phyloP scores from a whole-genome alignment of 2,797 vertebrate genomes.

The Catamblyrhynchus diadema region DNA sequence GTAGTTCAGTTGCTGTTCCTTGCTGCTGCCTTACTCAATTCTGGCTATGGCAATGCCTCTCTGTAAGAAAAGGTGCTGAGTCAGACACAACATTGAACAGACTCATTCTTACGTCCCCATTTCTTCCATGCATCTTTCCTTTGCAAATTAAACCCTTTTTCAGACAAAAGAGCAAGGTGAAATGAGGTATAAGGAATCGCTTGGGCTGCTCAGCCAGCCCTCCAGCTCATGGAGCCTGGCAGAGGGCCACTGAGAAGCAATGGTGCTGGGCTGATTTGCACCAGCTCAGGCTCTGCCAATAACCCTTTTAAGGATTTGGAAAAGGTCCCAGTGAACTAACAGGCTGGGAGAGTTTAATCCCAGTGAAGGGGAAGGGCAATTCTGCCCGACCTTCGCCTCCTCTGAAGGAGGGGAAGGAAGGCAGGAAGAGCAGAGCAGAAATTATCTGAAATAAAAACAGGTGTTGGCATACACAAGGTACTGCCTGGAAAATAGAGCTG shows the following conservation, averaged over 20 bases:
- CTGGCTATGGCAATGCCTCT: background rate
- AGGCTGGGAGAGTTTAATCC: conserved; percentile 4
- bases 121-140: background rate
- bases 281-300: conserved; percentile 16
- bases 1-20: background rate
- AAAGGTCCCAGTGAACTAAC: background rate
- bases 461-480: background rate
- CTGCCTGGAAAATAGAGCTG: background rate
- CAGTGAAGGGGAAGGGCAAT: background rate
- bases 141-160: background rate
- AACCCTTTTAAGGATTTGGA: conserved; percentile 56
- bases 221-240: background rate
- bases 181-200: background rate
- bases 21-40: background rate
- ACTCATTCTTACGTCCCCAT: background rate
- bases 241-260: background rate
- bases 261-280: background rate
- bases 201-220: background rate
- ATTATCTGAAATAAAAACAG: conserved; percentile 12
- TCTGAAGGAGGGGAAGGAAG: background rate
- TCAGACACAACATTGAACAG: background rate
- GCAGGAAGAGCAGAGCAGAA: accelerated
- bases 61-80: background rate
- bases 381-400: background rate
- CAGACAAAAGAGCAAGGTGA: background rate